A percentile compares a stretch with the other conserved stretches of the same genome.
These are phyloP conservation scores for Lytechinus variegatus DNA, from an alignment of 35 echinoderm and acorn worm genomes.

Conservation along the genomic window DNA sequence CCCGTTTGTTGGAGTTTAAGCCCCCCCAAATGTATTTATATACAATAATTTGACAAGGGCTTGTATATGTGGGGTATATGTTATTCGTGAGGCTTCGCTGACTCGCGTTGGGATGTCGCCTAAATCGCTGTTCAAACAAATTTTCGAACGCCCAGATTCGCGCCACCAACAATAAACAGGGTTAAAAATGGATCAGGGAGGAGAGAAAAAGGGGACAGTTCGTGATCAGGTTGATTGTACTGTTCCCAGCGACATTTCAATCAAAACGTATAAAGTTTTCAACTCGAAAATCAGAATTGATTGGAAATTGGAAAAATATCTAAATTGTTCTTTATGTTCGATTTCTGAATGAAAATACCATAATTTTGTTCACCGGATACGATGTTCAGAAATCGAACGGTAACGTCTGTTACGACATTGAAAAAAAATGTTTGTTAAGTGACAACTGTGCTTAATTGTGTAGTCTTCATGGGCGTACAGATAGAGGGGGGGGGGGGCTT, in stretches of 20 bases:
- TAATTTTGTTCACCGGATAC: background rate
- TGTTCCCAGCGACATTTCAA: constrained; percentile 37
- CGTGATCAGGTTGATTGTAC: constrained; percentile 38
- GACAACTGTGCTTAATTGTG: too few relatives aligned
- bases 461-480: too few relatives aligned
- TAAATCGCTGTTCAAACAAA: constrained; percentile 51
- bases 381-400: background rate
- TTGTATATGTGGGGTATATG: background rate
- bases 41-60: constrained; percentile 8
- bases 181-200: background rate
- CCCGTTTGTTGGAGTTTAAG: background rate
- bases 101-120: constrained; percentile 13
- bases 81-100: background rate
- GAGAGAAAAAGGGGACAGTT: background rate
- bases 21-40: constrained; percentile 43
- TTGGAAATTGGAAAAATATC: background rate
- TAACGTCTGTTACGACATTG: background rate
- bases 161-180: constrained; percentile 38
- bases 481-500: too few relatives aligned
- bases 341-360: background rate
- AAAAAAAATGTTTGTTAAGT: too few relatives aligned
- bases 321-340: background rate
- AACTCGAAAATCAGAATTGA: background rate
- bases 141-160: background rate
- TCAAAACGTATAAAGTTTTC: background rate